These are phyloP conservation scores for Lepus timidus DNA, from an alignment of 2,113 vertebrate species.

Conservation along the genomic window DNA sequence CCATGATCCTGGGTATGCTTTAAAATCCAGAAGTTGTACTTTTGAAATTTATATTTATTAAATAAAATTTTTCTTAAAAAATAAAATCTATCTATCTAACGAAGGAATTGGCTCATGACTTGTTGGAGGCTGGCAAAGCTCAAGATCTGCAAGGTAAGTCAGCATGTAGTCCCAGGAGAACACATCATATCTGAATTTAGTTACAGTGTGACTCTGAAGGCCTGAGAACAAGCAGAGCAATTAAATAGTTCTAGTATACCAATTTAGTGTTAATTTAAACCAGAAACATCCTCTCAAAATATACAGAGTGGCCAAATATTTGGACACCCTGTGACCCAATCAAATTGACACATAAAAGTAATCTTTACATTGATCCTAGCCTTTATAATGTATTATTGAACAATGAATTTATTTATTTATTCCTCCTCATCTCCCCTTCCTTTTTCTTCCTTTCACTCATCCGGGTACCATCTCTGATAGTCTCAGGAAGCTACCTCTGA, in stretches of 20 bases:
- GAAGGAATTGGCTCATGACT: neutral
- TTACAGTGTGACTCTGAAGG: neutral
- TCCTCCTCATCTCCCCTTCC: neutral
- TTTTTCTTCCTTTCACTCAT: neutral
- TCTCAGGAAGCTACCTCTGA: neutral
- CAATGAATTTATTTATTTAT: neutral
- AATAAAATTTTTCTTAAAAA: too few relatives aligned
- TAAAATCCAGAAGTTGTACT: too few relatives aligned
- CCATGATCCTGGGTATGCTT: neutral
- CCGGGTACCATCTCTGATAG: neutral
- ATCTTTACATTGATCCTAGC: neutral
- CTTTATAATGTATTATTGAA: neutral
- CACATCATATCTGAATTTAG: neutral
- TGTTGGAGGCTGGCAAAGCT: too few relatives aligned
- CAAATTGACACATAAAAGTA: neutral
- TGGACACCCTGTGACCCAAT: neutral
- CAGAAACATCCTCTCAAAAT: neutral
- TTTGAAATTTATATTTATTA: too few relatives aligned
- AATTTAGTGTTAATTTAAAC: neutral
- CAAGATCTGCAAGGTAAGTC: neutral
- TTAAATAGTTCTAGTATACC: neutral
- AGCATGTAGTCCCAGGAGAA: neutral
- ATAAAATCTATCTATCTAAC: too few relatives aligned
- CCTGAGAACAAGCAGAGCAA: neutral
- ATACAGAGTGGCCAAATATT: neutral